Evolutionary conservation across 2,888 invertebrate species (phyloP).

Genomic region (Venustoraphidia nigricollis): DNA sequence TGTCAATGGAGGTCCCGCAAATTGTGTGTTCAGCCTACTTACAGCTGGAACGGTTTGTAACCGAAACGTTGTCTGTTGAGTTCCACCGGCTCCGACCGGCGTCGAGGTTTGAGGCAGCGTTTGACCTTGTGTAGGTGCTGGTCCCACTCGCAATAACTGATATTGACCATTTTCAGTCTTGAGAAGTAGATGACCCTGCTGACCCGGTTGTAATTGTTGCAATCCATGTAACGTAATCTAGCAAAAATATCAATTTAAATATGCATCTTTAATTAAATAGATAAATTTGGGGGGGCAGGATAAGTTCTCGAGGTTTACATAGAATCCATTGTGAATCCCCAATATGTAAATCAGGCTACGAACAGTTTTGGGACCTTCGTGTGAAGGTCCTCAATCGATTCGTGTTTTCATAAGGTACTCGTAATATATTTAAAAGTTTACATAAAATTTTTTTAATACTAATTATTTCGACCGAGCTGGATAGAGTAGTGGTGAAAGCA

Average conservation of each 20-base stretch:
- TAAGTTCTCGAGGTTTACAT: too few relatives aligned
- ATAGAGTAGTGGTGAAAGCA: too few relatives aligned
- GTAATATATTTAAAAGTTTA: too few relatives aligned
- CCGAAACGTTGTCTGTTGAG: conserved; percentile 56
- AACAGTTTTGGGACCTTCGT: too few relatives aligned
- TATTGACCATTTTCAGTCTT: conserved; percentile 96
- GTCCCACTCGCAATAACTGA: conserved; percentile 80
- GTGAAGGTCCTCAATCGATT: too few relatives aligned
- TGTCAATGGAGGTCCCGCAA: conserved; percentile 43
- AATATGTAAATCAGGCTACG: too few relatives aligned
- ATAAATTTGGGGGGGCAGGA: too few relatives aligned
- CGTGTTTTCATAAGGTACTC: too few relatives aligned
- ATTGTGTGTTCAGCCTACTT: conserved; percentile 50
- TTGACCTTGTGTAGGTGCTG: conserved; percentile 46
- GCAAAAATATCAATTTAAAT: conserved; percentile 21
- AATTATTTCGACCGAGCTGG: too few relatives aligned
- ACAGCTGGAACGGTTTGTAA: conserved; percentile 77
- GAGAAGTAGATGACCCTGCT: conserved; percentile 78
- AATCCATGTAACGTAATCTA: conserved; percentile 81
- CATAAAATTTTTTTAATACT: too few relatives aligned
- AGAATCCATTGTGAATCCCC: too few relatives aligned
- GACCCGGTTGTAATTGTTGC: conserved; percentile 72
- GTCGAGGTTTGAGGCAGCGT: conserved; percentile 33
- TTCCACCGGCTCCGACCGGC: conserved; percentile 33
- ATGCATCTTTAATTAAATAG: too few relatives aligned